These are phyloP conservation scores for Oncopodura yosiiana DNA, from an alignment of 1,140 invertebrate species.

Conservation along the genomic window DNA sequence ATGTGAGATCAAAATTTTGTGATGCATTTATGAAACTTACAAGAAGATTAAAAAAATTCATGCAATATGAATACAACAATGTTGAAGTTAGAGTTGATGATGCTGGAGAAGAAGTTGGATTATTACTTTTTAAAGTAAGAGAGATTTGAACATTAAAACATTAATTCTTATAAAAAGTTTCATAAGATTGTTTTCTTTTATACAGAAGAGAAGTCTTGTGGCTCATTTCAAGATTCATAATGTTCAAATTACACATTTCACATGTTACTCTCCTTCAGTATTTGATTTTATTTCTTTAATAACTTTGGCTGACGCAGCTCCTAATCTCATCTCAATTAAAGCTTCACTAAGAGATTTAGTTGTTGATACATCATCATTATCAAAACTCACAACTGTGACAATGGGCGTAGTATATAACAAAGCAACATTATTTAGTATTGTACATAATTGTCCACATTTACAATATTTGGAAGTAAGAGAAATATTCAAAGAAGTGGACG, in stretches of 20 bases:
- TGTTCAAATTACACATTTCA: not conserved
- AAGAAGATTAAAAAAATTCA: not conserved
- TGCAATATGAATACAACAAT: not conserved
- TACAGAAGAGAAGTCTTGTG: constrained; percentile 3
- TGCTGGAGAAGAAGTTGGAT: constrained; percentile 13
- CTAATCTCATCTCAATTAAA: constrained; percentile 22
- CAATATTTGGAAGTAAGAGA: constrained; percentile 27
- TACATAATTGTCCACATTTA: constrained; percentile 7
- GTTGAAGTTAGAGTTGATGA: constrained; percentile 17
- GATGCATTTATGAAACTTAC: constrained; percentile 8
- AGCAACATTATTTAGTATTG: constrained; percentile 5
- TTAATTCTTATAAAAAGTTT: not conserved
- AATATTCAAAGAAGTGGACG: constrained; percentile 2
- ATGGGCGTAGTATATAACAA: not conserved
- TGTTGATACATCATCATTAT: not conserved
- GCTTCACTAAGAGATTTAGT: constrained; percentile 7
- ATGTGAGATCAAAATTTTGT: not conserved
- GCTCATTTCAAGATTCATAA: constrained; percentile 9
- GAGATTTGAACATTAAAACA: not conserved
- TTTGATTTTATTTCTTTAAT: constrained; percentile 11
- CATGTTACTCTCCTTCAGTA: constrained; percentile 4
- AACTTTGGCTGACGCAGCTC: not conserved
- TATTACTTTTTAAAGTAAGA: constrained; percentile 17
- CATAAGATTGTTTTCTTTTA: not conserved
- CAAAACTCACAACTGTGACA: constrained; percentile 5